phyloP scores from a whole-genome alignment of 2,888 invertebrate species.

The Plebejus melissa region DNA sequence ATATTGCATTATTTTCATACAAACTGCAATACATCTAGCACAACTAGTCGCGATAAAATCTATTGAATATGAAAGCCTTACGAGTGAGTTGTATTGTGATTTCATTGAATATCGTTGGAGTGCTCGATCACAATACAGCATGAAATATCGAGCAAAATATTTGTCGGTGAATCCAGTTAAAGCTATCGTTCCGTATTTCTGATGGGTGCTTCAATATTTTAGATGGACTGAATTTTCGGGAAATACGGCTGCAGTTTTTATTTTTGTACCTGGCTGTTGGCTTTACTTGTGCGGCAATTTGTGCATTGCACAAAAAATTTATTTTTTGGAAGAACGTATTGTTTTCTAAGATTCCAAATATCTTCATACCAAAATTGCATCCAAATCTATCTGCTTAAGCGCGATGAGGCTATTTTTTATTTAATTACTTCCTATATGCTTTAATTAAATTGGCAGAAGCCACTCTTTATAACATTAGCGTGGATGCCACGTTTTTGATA shows the following conservation, averaged over 20 bases:
- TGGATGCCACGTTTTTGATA: background rate
- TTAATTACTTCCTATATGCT: too few relatives aligned
- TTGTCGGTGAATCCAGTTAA: background rate
- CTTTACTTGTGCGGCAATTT: background rate
- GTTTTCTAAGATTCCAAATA: too few relatives aligned
- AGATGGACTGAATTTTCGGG: background rate
- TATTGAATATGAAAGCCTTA: background rate
- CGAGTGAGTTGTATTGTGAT: slow-evolving; percentile 13
- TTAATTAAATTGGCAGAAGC: background rate
- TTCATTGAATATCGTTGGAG: slow-evolving; percentile 16
- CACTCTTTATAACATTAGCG: background rate
- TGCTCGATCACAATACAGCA: slow-evolving; percentile 8
- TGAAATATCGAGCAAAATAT: slow-evolving; percentile 21
- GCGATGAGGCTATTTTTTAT: too few relatives aligned
- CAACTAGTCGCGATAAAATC: slow-evolving; percentile 8
- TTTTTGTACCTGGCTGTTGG: background rate
- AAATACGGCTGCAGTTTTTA: background rate
- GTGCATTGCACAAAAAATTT: background rate
- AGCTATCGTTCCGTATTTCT: slow-evolving; percentile 4
- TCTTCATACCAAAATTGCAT: too few relatives aligned
- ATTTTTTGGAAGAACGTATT: too few relatives aligned
- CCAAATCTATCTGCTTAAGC: too few relatives aligned
- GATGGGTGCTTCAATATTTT: slow-evolving; percentile 7
- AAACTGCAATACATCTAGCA: background rate
- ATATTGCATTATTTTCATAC: background rate